Evolutionary conservation across 1,140 invertebrate species (phyloP).

Genomic region (Drosophila lowei): DNA sequence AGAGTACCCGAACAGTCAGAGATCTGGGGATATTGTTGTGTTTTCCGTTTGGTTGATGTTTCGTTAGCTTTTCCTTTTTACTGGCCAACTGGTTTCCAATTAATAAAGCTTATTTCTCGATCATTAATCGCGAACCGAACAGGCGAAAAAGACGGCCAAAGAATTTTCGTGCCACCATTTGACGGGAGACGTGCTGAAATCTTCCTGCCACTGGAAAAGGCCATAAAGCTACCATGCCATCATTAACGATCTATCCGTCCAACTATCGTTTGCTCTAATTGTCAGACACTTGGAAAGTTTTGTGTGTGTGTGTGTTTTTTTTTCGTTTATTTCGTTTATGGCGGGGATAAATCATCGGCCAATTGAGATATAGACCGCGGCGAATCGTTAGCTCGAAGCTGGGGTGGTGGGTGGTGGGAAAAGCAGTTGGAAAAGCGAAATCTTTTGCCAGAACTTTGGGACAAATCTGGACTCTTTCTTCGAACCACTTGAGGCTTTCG

Average conservation of each 20-base stretch:
- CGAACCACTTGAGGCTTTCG: conserved; percentile 24
- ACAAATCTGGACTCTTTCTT: conserved; percentile 12
- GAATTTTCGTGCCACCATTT: conserved; percentile 32
- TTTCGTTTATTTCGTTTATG: conserved; percentile 35
- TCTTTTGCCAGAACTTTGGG: too few relatives aligned
- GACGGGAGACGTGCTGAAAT: conserved; percentile 47
- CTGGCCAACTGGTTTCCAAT: conserved; percentile 53
- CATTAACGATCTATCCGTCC: conserved; percentile 36
- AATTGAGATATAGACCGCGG: conserved; percentile 24
- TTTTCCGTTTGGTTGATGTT: conserved; percentile 6
- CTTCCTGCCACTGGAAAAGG: conserved; percentile 44
- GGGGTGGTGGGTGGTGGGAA: conserved; percentile 33
- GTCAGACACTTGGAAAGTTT: conserved; percentile 61
- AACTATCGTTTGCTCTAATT: conserved; percentile 64
- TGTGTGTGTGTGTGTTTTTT: conserved; percentile 6
- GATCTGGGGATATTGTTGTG: conserved; percentile 13
- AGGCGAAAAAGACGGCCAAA: conserved; percentile 24
- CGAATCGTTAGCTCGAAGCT: conserved; percentile 13
- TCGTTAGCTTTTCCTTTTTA: conserved; percentile 41
- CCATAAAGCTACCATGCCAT: conserved; percentile 44
- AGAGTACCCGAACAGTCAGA: neutral
- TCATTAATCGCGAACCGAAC: conserved; percentile 37
- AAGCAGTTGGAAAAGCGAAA: neutral
- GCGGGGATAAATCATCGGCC: conserved; percentile 35
- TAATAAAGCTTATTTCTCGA: conserved; percentile 50